Base-by-base conservation (phyloP, 2,888 invertebrate species). In the Iphiclides podalirius region DNA sequence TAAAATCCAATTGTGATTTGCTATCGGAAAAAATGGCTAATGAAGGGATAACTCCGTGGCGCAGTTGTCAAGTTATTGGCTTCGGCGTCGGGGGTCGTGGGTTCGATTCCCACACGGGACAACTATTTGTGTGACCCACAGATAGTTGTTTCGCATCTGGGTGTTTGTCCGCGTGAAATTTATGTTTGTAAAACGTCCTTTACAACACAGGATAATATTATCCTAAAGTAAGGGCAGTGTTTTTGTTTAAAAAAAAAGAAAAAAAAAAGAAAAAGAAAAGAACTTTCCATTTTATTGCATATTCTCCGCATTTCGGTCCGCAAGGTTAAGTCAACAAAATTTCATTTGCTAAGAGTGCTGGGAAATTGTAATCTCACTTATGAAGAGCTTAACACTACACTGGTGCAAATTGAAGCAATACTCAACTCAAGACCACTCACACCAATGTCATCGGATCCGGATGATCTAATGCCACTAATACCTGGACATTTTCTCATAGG, bases 241-340 rank as follows among this genome's bases (percentile, higher is more conserved):
- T n/a, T n/a, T n/a, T n/a, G n/a, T n/a, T n/a, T n/a, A n/a, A n/a
- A n/a, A n/a, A n/a, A n/a, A n/a, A n/a, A n/a, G n/a, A n/a, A n/a
- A n/a, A n/a, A n/a, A n/a, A n/a, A n/a, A n/a, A n/a, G n/a, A n/a
- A n/a, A n/a, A n/a, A n/a, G n/a, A n/a, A n/a, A n/a, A n/a, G n/a
- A n/a, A n/a, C 42, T 1, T 55, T 55, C 28, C 45, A 49, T 31
- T 54, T 55, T 14, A 46, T 46, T 0, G 51, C 53, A 4, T 53
- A 57, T 41, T 20, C 54, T 9, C 57, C 59, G 3, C 50, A 55
- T 43, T 57, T 53, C 16, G 37, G 46, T 55, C 2, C 43, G 41
- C 50, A 56, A 58, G 15, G 42, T 60, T 15, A 56, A 56, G 12
- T 31, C 31, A n/a, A n/a, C n/a, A n/a, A n/a, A n/a, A n/a, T n/a